Evolutionary conservation across 2,797 vertebrate species (phyloP).

Genomic region (Onychomys leucogaster): DNA sequence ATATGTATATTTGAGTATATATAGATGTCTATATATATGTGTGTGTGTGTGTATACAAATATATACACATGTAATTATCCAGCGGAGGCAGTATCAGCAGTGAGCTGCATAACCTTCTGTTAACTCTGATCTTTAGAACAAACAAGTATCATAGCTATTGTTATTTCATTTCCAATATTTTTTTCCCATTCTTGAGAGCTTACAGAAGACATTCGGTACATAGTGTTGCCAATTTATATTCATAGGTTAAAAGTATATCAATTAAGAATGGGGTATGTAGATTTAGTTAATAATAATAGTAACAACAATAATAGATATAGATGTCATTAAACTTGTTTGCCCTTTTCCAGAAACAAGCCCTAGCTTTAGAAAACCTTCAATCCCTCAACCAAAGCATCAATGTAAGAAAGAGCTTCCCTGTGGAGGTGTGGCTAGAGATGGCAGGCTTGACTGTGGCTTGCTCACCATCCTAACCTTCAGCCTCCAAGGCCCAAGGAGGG

Average conservation of each 20-base stretch:
- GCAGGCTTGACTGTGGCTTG: fast-evolving
- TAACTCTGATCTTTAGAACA: background rate
- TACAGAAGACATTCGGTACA: background rate
- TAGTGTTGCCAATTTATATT: background rate
- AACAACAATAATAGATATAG: background rate
- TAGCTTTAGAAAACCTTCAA: background rate
- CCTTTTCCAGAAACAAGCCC: background rate
- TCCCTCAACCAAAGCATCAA: background rate
- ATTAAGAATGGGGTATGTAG: background rate
- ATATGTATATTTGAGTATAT: background rate
- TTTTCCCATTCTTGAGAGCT: background rate
- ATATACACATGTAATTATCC: background rate
- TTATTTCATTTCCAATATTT: background rate
- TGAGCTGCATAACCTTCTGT: background rate
- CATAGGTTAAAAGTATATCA: background rate
- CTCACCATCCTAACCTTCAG: background rate
- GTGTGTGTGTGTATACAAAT: background rate
- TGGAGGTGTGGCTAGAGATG: background rate
- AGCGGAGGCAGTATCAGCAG: background rate
- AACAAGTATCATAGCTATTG: background rate
- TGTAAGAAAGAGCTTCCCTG: background rate
- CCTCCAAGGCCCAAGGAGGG: background rate
- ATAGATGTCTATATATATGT: background rate
- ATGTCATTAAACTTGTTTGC: background rate
- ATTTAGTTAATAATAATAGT: background rate